A percentile compares a stretch with the other conserved stretches of the same genome.
phyloP scores from a whole-genome alignment of 2,113 vertebrate species.

The Colistium nudipinnis region DNA sequence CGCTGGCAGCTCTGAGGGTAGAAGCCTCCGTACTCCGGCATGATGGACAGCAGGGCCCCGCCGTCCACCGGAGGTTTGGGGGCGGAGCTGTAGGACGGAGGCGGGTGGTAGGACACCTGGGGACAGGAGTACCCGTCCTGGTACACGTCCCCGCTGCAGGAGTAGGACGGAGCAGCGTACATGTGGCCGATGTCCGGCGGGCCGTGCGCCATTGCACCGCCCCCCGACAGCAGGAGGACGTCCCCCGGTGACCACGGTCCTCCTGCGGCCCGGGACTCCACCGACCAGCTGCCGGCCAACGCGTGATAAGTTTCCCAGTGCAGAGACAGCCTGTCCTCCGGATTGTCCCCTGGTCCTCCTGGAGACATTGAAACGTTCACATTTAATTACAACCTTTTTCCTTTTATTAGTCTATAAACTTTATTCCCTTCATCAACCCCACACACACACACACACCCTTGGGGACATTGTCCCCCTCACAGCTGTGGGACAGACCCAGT shows the following conservation, averaged over 20 bases:
- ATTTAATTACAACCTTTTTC: too few species aligned
- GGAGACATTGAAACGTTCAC: too few species aligned
- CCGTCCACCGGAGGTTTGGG: constrained; percentile 85
- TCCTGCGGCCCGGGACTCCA: constrained; percentile 85
- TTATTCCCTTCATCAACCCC: too few species aligned
- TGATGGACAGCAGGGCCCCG: constrained; percentile 86
- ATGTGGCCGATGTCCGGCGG: constrained; percentile 89
- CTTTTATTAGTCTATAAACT: too few species aligned
- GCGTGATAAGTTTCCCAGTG: too few species aligned
- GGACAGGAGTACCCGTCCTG: constrained; percentile 87
- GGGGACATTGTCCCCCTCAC: too few species aligned
- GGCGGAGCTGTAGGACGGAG: constrained; percentile 84
- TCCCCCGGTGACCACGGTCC: constrained; percentile 86
- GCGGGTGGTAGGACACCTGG: constrained; percentile 83
- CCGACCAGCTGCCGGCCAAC: constrained; percentile 91
- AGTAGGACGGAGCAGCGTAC: constrained; percentile 85
- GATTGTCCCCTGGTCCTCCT: too few species aligned
- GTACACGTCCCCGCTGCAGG: constrained; percentile 88
- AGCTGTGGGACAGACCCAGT: too few species aligned
- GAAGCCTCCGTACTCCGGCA: constrained; percentile 90
- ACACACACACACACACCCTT: too few species aligned
- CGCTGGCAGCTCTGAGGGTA: constrained; percentile 89
- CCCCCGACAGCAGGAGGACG: constrained; percentile 85
- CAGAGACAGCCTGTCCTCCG: too few species aligned
- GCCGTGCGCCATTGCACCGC: constrained; percentile 85